Percentiles rank a stretch among this genome's conserved stretches.
Conservation (phyloP, 2,888 invertebrate genomes). For the Lochmaea crataegi region DNA sequence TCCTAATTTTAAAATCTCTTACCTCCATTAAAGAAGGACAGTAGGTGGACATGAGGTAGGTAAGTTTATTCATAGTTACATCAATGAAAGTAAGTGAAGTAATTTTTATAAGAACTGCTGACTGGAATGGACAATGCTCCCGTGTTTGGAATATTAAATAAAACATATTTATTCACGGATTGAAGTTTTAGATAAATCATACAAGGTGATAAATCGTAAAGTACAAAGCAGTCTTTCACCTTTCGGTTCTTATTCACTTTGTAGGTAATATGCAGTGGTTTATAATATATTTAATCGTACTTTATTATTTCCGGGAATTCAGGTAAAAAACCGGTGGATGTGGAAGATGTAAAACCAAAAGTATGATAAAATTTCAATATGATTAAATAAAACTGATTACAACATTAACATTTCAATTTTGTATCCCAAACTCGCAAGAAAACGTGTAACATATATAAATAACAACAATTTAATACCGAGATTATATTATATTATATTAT, state of each 20-base stretch:
- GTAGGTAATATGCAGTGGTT: neutral
- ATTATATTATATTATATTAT: too few species aligned
- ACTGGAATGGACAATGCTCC: constrained; percentile 6
- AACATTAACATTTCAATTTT: too few species aligned
- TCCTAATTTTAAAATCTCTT: neutral
- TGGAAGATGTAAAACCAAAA: neutral
- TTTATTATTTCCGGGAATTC: neutral
- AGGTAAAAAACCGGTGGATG: neutral
- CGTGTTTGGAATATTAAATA: constrained; percentile 12
- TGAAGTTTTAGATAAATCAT: constrained; percentile 13
- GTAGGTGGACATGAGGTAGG: constrained; percentile 8
- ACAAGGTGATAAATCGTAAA: constrained; percentile 15
- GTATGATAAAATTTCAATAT: neutral
- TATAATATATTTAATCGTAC: neutral
- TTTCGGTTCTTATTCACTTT: neutral
- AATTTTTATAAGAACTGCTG: constrained; percentile 9
- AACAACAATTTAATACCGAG: too few species aligned
- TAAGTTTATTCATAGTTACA: constrained; percentile 14
- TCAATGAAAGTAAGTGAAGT: constrained; percentile 12
- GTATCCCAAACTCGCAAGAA: too few species aligned
- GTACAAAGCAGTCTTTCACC: constrained; percentile 6
- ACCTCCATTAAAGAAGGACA: constrained; percentile 1
- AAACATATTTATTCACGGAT: constrained; percentile 12
- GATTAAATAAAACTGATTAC: too few species aligned
- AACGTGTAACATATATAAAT: too few species aligned